Evolutionary conservation across 2,797 vertebrate genomes (phyloP).

Genomic region (Callimico goeldii): DNA sequence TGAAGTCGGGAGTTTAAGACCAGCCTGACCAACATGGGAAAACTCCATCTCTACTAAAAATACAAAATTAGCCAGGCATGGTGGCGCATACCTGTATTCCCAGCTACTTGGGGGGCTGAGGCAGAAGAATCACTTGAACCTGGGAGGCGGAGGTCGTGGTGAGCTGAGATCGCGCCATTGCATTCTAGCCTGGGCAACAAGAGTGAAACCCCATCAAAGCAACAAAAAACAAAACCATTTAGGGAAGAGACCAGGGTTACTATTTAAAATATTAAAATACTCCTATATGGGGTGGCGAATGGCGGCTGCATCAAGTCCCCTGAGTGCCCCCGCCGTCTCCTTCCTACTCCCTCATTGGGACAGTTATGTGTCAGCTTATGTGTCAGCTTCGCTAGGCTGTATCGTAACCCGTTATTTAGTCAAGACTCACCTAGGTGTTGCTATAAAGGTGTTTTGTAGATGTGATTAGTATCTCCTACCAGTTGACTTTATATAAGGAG

Average conservation of each 20-base stretch:
- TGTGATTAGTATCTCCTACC: not conserved
- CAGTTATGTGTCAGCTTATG: not conserved
- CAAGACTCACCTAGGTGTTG: not conserved
- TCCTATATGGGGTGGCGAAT: not conserved
- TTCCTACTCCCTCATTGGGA: fast-evolving
- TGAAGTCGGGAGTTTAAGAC: too few species aligned
- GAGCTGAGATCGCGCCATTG: too few species aligned
- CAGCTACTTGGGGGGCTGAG: too few species aligned
- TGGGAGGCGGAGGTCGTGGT: too few species aligned
- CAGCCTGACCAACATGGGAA: too few species aligned
- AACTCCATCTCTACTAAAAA: too few species aligned
- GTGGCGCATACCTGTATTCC: too few species aligned
- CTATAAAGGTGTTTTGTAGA: not conserved
- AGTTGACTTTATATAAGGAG: not conserved
- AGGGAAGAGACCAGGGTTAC: not conserved
- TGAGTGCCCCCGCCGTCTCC: too few species aligned
- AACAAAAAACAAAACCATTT: not conserved
- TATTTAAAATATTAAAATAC: not conserved
- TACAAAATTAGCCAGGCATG: too few species aligned
- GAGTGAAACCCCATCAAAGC: too few species aligned
- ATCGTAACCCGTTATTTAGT: not conserved
- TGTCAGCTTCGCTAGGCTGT: not conserved
- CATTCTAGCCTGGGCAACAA: too few species aligned
- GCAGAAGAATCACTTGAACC: too few species aligned
- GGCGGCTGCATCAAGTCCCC: not conserved